Evolutionary conservation across 2,113 vertebrate genomes (phyloP), one percentile per base, ranked within the genome.

Genomic region (Lonchura striata): DNA sequence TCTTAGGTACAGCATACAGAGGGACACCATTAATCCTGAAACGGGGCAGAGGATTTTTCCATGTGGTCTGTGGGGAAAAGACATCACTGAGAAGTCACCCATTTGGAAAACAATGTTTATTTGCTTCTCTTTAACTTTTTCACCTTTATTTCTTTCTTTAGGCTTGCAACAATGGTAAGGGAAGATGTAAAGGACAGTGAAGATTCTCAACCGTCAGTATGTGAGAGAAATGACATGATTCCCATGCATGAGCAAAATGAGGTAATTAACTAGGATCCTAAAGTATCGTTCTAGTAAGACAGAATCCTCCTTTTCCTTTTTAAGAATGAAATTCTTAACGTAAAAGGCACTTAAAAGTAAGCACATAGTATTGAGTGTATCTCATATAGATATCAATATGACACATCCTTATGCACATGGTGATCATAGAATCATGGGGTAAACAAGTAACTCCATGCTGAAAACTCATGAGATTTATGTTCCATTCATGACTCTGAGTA

Each of bases 151-250:
- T 7, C 59, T 92, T 92, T 82, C 13, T 35, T 75, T 90, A 97
- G 96, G 59, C 94, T 91, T 77, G 44, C 82, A 90, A 14, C 60
- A 54, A 97, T 97, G 98, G 49, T 35, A 33, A 91, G 96, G n/a
- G 69, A 96, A 71, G 83, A 92, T 63, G 70, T 23, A 72, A 61
- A 53, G 37, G 50, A 71, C 3, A n/a, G 2, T 52, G 87, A 96
- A 79, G 86, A 94, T 52, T 71, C 76, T 54, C 65, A 88, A 28
- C 65, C 56, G 50, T 50, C 95, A 79, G 10, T 65, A 19, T 52
- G 7, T 82, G 85, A 24, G 27, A 69, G 41, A 78, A 93, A 90
- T 71, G 80, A 46, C 15, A 50, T 50, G 60, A 87, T 93, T 70
- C 69, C 72, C 10, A 39, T 72, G 37, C 22, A 33, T 33, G 71